Percentiles rank a stretch among this genome's conserved stretches.
These are phyloP conservation scores for Lordiphosa fenestrarum DNA, from an alignment of 2,888 invertebrate species.

Conservation along the genomic window DNA sequence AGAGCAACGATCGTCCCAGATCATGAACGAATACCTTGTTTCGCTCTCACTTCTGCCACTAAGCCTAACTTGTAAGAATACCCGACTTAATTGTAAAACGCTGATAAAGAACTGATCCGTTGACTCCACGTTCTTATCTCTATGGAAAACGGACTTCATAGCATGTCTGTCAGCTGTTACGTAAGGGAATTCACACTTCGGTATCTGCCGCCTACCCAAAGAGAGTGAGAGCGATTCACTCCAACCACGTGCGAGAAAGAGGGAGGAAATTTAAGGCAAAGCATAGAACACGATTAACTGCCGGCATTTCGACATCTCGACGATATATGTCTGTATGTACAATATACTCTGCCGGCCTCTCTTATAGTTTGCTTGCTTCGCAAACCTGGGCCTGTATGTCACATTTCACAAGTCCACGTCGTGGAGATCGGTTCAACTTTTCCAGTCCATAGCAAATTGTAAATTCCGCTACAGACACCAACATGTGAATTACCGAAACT, in stretches of 20 bases:
- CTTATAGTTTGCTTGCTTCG: constrained; percentile 2
- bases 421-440: constrained; percentile 44
- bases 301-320: constrained; percentile 23
- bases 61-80: too few species aligned
- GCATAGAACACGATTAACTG: constrained; percentile 63
- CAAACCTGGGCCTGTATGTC: constrained; percentile 7
- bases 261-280: constrained; percentile 28
- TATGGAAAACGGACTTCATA: too few species aligned
- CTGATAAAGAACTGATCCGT: too few species aligned
- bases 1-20: too few species aligned
- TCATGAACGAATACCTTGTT: too few species aligned
- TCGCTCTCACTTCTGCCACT: too few species aligned
- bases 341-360: constrained; percentile 3
- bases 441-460: constrained; percentile 14
- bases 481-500: constrained; percentile 13
- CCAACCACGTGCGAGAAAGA: constrained; percentile 17
- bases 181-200: too few species aligned
- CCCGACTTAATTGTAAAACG: too few species aligned
- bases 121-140: too few species aligned
- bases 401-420: constrained; percentile 61
- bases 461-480: constrained; percentile 8
- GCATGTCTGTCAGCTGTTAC: too few species aligned
- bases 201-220: neutral
- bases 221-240: constrained; percentile 8
- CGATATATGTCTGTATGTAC: too few species aligned